Base-by-base conservation (phyloP, 2,797 vertebrate genomes). In the Coreius guichenoti region DNA sequence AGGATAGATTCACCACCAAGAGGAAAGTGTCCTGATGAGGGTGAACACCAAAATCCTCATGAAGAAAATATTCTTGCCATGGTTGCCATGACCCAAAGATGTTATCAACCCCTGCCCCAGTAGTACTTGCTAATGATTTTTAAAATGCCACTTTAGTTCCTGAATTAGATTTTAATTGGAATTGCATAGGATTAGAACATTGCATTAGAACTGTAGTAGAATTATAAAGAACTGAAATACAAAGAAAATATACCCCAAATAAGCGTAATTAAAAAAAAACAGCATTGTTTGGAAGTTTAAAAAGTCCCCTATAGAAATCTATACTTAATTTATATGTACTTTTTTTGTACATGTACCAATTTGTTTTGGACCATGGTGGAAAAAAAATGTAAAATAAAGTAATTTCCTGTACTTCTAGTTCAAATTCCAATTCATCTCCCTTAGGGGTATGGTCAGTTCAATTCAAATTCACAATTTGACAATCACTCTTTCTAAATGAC, bases 401-500 rank as follows among this genome's bases (percentile, higher is more conserved):
- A 39, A 7, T n/a, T 26, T 45, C 23, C 43, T 47, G 43, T 29
- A 9, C 43, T 17, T 45, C 58, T 61, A 61, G n/a, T 61, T 26
- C 14, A 73, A 16, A 47, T 72, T 72, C 7, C 69, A 17, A 26
- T 14, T 45, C 8, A 49, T 29, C n/a, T 16, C 29, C 14, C 70
- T 17, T 13, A 47, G 21, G 36, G 21, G 68, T 69, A 33, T 70
- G 8, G 26, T 4, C 45, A 29, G 7, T 17, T 73, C 7, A 21
- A 3, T 31, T 49, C 8, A 73, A 73, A 49, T 49, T 29, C 26
- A 49, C 26, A 19, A 31, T 74, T 49, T 74, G 8, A 31, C 47
- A 51, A 51, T 26, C 85, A 58, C 76, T 87, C 47, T 73, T 81
- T 84, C 78, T 85, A 67, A 68, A 77, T 26, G 5, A 54, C 23